A percentile compares a stretch with the other conserved stretches of the same genome.
Conservation (phyloP, 2,113 vertebrate genomes). For the Mus pahari region DNA sequence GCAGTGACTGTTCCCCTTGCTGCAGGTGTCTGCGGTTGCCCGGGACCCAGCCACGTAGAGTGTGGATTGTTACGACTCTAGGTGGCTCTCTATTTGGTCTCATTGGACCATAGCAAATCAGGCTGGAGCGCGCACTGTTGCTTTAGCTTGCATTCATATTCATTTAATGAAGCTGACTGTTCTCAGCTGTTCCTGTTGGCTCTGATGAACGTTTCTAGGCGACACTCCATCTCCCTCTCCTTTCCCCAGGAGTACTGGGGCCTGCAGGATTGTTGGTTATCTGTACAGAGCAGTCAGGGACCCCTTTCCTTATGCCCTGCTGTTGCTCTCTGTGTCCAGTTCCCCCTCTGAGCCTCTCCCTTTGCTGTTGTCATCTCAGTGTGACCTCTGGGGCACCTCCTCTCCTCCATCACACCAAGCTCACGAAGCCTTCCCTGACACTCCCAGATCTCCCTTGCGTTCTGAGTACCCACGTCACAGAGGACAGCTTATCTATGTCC, state of each 20-base stretch:
- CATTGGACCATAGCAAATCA: rapidly evolving
- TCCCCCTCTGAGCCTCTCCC: background rate
- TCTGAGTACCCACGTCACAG: background rate
- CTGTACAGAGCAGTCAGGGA: rapidly evolving
- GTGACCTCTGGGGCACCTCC: background rate
- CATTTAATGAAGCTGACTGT: background rate
- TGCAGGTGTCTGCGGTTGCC: rapidly evolving
- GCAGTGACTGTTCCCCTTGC: rapidly evolving
- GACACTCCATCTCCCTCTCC: background rate
- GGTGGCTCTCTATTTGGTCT: rapidly evolving
- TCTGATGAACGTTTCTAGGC: background rate
- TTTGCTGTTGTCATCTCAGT: background rate
- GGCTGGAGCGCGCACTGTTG: too few relatives aligned
- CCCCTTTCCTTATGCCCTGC: rapidly evolving
- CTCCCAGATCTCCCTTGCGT: background rate
- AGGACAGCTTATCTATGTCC: background rate
- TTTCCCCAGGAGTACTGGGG: rapidly evolving
- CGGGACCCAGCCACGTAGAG: background rate
- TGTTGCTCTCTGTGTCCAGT: too few relatives aligned
- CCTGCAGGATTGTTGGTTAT: rapidly evolving
- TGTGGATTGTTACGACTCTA: background rate
- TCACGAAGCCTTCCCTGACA: background rate
- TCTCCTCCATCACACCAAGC: background rate
- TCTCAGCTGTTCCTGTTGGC: background rate
- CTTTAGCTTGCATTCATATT: background rate